A percentile compares a stretch with the other conserved stretches of the same genome.
These are phyloP conservation scores for Calephelis virginiensis DNA, from an alignment of 1,140 invertebrate genomes.

Conservation along the genomic window DNA sequence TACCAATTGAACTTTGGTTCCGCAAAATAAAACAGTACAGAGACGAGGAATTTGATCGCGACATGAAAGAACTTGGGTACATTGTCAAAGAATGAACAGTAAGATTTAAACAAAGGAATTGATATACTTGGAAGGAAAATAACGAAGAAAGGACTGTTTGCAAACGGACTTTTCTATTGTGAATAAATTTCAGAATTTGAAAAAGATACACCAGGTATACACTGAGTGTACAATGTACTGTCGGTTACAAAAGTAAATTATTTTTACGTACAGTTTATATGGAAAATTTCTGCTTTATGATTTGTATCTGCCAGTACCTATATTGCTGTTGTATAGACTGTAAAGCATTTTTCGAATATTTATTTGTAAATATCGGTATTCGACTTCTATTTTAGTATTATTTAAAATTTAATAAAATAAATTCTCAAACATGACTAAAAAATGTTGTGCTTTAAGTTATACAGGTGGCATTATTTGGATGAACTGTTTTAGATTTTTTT, in stretches of 20 bases:
- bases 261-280: neutral
- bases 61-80: conserved; percentile 63
- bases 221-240: neutral
- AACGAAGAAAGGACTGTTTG: neutral
- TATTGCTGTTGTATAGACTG: too few species aligned
- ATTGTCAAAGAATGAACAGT: conserved; percentile 52
- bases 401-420: too few species aligned
- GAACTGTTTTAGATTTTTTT: too few species aligned
- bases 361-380: too few species aligned
- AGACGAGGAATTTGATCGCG: conserved; percentile 55
- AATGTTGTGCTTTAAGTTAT: too few species aligned
- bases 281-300: neutral
- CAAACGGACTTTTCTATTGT: neutral
- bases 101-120: neutral
- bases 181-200: neutral
- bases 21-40: conserved; percentile 64
- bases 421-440: too few species aligned
- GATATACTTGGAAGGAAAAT: neutral
- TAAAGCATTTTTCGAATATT: too few species aligned
- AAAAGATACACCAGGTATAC: too few species aligned
- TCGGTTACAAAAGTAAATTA: conserved; percentile 3
- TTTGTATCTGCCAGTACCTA: neutral
- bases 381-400: too few species aligned
- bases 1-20: conserved; percentile 41
- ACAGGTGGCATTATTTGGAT: too few species aligned